These are phyloP conservation scores for Euschistus heros DNA, from an alignment of 1,140 invertebrate species.

Conservation along the genomic window DNA sequence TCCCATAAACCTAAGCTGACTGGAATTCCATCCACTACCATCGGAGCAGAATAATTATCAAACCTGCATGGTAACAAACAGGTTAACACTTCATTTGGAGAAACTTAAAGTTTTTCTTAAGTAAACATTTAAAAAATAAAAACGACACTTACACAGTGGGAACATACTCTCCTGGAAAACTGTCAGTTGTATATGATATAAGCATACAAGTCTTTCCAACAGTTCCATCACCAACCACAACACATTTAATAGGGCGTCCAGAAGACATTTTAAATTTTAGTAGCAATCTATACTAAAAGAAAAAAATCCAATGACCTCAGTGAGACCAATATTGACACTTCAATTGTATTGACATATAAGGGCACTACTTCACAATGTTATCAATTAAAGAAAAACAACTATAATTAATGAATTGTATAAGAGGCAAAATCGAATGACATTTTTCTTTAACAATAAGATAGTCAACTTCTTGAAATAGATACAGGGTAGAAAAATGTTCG, in stretches of 20 bases:
- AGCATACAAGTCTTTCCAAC: slow-evolving; percentile 99
- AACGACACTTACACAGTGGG: slow-evolving; percentile 54
- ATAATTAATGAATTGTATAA: not conserved
- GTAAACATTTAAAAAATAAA: not conserved
- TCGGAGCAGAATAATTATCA: slow-evolving; percentile 95
- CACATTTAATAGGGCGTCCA: slow-evolving; percentile 76
- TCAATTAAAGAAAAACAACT: not conserved
- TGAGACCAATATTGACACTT: too few relatives aligned
- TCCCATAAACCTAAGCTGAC: slow-evolving; percentile 94
- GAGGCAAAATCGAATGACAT: not conserved
- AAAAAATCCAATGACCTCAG: too few relatives aligned
- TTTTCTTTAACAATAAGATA: not conserved
- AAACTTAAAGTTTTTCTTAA: not conserved
- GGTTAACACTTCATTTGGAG: not conserved
- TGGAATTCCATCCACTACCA: slow-evolving; percentile 93
- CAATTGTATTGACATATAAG: not conserved
- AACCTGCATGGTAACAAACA: slow-evolving; percentile 51
- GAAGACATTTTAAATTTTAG: slow-evolving; percentile 29
- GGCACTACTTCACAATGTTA: not conserved
- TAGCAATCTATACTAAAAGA: too few relatives aligned
- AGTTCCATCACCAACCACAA: slow-evolving; percentile 86
- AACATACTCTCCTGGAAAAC: slow-evolving; percentile 97
- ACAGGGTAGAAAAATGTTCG: not conserved
- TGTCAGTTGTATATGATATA: slow-evolving; percentile 97
- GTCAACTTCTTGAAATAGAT: not conserved